phyloP scores from a whole-genome alignment of 2,113 vertebrate species.

The Coturnix japonica region DNA sequence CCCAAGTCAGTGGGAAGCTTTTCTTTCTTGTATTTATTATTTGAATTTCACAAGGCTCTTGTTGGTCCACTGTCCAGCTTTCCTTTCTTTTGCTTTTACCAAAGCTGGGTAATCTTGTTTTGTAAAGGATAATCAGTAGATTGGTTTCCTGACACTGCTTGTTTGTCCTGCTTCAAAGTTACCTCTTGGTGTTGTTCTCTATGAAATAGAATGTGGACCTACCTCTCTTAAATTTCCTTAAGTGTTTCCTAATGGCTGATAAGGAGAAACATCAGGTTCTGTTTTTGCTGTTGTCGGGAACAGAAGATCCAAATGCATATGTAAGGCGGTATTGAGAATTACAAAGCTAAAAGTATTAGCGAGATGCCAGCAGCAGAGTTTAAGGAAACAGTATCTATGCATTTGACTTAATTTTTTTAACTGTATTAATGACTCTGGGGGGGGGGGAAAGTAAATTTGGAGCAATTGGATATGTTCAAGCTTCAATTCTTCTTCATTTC shows the following conservation, averaged over 20 bases:
- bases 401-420: constrained; percentile 15
- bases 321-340: constrained; percentile 50
- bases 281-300: neutral
- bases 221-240: neutral
- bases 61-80: neutral
- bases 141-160: neutral
- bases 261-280: neutral
- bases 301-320: neutral
- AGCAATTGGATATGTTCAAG: neutral
- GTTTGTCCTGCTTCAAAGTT: neutral
- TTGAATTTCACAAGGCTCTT: neutral
- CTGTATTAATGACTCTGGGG: neutral
- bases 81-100: neutral
- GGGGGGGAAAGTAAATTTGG: neutral
- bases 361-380: constrained; percentile 1
- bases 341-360: constrained; percentile 45
- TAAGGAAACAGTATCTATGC: constrained; percentile 6
- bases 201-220: neutral
- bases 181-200: neutral
- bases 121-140: neutral
- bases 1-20: neutral
- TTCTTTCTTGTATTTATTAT: neutral
- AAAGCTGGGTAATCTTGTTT: neutral
- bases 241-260: neutral
- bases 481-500: constrained; percentile 1